Percentiles rank a stretch among this genome's conserved stretches.
Evolutionary conservation across 2,113 vertebrate genomes (phyloP).

Genomic region (Mirza zaza): DNA sequence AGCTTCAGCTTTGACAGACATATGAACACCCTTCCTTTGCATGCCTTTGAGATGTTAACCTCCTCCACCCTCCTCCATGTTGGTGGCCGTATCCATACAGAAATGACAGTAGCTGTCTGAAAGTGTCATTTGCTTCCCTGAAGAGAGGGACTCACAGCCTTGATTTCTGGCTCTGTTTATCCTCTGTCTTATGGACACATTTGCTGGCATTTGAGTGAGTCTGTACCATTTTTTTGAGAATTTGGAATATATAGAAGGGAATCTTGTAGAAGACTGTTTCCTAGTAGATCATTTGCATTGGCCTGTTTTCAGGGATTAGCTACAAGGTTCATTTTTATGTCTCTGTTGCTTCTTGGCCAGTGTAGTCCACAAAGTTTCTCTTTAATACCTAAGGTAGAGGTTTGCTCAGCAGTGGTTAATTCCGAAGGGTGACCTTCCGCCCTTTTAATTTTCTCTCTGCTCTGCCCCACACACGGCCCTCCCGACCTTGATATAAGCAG

Average conservation of each 20-base stretch:
- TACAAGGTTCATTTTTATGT: not conserved
- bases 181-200: not conserved
- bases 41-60: not conserved
- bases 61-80: fast-evolving
- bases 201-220: not conserved
- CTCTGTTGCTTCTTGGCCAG: not conserved
- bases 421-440: not conserved
- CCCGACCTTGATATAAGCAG: not conserved
- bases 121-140: not conserved
- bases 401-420: not conserved
- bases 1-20: not conserved
- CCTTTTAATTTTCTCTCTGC: not conserved
- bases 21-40: not conserved
- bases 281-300: not conserved
- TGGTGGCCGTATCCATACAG: no score
- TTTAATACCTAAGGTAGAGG: not conserved
- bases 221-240: not conserved
- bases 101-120: not conserved
- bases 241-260: not conserved
- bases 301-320: not conserved
- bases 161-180: not conserved
- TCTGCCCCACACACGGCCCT: not conserved
- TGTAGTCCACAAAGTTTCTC: not conserved
- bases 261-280: not conserved
- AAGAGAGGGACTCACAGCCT: not conserved